Conservation (phyloP, 2,113 vertebrate genomes). For the Peucedramus taeniatus region DNA sequence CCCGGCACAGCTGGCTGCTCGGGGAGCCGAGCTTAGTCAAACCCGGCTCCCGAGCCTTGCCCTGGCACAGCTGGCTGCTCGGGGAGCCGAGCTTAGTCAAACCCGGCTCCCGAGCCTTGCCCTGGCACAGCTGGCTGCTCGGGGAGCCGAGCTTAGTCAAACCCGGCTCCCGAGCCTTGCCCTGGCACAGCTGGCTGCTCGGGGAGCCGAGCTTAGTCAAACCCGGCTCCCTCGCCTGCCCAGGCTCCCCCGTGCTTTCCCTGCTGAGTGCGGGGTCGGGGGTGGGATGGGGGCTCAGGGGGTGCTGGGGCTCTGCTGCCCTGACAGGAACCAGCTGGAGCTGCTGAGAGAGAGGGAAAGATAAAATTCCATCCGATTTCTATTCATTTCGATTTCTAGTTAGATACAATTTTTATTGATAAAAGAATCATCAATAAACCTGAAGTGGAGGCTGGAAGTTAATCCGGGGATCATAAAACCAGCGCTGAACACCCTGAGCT, state of each 20-base stretch:
- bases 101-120: too few relatives aligned
- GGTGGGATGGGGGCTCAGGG: neutral
- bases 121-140: too few relatives aligned
- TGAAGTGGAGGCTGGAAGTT: neutral
- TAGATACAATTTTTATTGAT: neutral
- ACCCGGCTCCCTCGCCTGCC: too few relatives aligned
- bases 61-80: too few relatives aligned
- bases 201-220: too few relatives aligned
- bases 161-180: too few relatives aligned
- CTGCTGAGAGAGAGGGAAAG: neutral
- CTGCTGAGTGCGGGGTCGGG: neutral
- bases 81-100: too few relatives aligned
- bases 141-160: too few relatives aligned
- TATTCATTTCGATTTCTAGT: neutral
- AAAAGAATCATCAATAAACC: neutral
- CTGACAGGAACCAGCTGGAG: neutral
- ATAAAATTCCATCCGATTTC: neutral
- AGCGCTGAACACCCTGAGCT: neutral
- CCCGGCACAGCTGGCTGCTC: slow-evolving; percentile 41
- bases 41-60: too few relatives aligned
- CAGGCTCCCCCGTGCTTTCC: too few relatives aligned
- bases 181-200: too few relatives aligned
- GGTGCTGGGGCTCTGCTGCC: neutral
- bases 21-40: neutral
- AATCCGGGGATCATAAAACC: neutral